Conservation (phyloP, 1,140 invertebrate species). For the Pogonomyrmex barbatus region DNA sequence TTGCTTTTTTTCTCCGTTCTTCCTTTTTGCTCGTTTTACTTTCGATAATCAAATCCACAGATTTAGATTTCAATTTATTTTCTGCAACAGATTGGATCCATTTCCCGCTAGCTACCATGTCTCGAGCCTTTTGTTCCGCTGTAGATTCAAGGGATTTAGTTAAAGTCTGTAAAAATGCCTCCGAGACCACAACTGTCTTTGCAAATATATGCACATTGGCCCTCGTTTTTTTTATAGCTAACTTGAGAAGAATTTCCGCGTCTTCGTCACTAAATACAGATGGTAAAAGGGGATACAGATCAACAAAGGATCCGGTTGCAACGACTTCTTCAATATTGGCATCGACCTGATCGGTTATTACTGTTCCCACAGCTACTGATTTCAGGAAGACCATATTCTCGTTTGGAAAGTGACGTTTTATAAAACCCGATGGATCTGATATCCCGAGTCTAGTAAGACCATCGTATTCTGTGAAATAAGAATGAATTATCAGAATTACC, state of each 20-base stretch:
- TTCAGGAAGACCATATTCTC: constrained; percentile 91
- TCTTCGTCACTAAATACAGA: constrained; percentile 93
- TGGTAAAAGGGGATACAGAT: constrained; percentile 92
- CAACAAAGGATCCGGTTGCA: constrained; percentile 91
- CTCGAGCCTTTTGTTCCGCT: constrained; percentile 91
- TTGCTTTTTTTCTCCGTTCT: constrained; percentile 95
- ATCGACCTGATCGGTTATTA: constrained; percentile 92
- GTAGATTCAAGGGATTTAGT: constrained; percentile 89
- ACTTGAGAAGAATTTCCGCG: constrained; percentile 90
- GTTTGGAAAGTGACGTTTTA: constrained; percentile 92
- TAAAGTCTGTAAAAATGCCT: constrained; percentile 90
- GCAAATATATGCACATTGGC: constrained; percentile 79
- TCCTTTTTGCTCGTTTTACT: constrained; percentile 92
- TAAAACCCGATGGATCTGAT: constrained; percentile 92
- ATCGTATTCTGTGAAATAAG: constrained; percentile 92
- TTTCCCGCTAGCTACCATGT: constrained; percentile 89
- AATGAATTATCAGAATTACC: constrained; percentile 20
- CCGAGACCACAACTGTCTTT: constrained; percentile 81
- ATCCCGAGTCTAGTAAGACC: constrained; percentile 95
- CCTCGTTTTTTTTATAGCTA: constrained; percentile 87
- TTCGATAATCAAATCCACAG: constrained; percentile 82
- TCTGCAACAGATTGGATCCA: constrained; percentile 84
- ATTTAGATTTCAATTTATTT: constrained; percentile 83
- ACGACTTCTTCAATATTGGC: constrained; percentile 94
- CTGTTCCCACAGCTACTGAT: constrained; percentile 91